Conservation (phyloP, 2,888 invertebrate genomes). For the Acrobasis consociella region DNA sequence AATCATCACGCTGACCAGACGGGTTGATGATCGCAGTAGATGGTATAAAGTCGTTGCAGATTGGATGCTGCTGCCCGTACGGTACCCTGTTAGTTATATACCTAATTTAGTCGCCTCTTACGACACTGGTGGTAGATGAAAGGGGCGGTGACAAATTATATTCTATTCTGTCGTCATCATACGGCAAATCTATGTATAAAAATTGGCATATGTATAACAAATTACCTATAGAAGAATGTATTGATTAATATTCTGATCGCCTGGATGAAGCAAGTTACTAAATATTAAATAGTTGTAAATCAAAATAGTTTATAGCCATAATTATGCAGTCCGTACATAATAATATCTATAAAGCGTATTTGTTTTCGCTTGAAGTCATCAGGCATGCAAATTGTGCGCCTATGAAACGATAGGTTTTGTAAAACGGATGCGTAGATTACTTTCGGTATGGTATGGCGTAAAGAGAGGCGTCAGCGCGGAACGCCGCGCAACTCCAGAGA, state of each 20-base stretch:
- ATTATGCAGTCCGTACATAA: not conserved
- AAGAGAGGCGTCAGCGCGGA: constrained; percentile 64
- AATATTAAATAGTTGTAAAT: constrained; percentile 13
- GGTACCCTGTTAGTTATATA: too few relatives aligned
- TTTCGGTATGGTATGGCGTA: constrained; percentile 62
- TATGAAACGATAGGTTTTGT: constrained; percentile 47
- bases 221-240: too few relatives aligned
- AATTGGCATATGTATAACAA: too few relatives aligned
- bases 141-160: too few relatives aligned
- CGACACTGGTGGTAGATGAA: too few relatives aligned
- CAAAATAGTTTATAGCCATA: constrained; percentile 17
- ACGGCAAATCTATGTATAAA: too few relatives aligned
- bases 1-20: too few relatives aligned
- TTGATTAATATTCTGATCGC: not conserved
- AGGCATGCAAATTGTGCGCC: constrained; percentile 27
- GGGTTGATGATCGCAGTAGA: too few relatives aligned
- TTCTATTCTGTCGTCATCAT: too few relatives aligned
- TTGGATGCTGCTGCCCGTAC: too few relatives aligned
- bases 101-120: too few relatives aligned
- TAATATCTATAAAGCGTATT: constrained; percentile 16
- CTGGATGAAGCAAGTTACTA: constrained; percentile 11
- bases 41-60: too few relatives aligned
- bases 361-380: constrained; percentile 25
- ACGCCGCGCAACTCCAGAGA: constrained; percentile 57
- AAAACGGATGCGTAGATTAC: constrained; percentile 60